phyloP scores from a whole-genome alignment of 1,140 invertebrate genomes.

The Heliconius hermathena region DNA sequence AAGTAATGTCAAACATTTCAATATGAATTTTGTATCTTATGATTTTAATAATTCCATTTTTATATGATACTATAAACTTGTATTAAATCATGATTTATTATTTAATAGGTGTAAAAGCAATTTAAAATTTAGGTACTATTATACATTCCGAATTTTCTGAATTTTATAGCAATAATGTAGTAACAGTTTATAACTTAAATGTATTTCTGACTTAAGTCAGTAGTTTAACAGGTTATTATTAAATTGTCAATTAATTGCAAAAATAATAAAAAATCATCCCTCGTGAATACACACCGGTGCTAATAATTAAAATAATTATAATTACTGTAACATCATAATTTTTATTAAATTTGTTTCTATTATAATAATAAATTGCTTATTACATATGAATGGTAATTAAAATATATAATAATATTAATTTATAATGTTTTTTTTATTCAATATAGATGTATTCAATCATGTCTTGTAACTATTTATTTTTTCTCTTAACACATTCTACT shows the following conservation, averaged over 20 bases:
- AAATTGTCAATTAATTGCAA: not conserved
- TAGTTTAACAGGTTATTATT: not conserved
- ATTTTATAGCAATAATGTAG: not conserved
- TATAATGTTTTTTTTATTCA: not conserved
- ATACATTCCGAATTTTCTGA: constrained; percentile 14
- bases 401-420: not conserved
- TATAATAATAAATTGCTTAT: not conserved
- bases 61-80: not conserved
- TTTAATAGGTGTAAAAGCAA: not conserved
- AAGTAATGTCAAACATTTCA: not conserved
- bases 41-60: not conserved
- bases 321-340: not conserved
- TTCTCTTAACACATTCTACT: not conserved
- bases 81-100: not conserved
- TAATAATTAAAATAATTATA: not conserved
- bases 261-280: not conserved
- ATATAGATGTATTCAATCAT: not conserved
- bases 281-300: constrained; percentile 5
- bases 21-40: not conserved
- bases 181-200: not conserved
- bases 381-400: not conserved
- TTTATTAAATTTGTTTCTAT: not conserved
- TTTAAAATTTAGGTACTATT: not conserved
- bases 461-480: not conserved
- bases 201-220: not conserved